Percentiles rank a stretch among this genome's conserved stretches.
Conservation (phyloP, 2,888 invertebrate genomes). For the Anoplius nigerrimus region DNA sequence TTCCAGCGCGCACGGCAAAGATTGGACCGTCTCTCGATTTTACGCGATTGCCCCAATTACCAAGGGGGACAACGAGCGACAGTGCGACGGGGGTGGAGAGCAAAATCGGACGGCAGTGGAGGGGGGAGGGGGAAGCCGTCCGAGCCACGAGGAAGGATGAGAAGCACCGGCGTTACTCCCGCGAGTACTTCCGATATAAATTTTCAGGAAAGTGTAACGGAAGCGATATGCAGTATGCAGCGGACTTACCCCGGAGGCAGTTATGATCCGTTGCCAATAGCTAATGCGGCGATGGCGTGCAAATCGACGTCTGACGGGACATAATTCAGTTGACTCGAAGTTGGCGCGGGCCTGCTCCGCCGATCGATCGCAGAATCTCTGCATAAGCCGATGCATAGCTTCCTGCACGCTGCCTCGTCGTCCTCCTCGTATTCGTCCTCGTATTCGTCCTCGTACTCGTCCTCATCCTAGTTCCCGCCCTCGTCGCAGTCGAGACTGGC, state of each 20-base stretch:
- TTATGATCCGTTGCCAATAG: constrained; percentile 68
- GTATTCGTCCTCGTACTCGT: no score
- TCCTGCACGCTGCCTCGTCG: not conserved
- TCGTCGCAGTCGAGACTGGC: not conserved
- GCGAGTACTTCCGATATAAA: constrained; percentile 53
- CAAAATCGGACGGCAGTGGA: constrained; percentile 1
- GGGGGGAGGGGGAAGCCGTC: not conserved
- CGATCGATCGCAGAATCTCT: constrained; percentile 61
- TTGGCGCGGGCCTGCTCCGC: constrained; percentile 51
- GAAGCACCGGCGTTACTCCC: not conserved
- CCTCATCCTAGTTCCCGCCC: no score
- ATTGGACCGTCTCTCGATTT: constrained; percentile 53
- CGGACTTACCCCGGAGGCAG: constrained; percentile 60
- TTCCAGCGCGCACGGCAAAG: constrained; percentile 24
- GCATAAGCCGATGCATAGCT: constrained; percentile 35
- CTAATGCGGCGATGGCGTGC: constrained; percentile 66
- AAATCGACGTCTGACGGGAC: constrained; percentile 63
- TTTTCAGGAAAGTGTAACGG: constrained; percentile 63
- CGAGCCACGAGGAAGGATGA: not conserved
- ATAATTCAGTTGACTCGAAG: constrained; percentile 65
- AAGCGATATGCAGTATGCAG: constrained; percentile 64
- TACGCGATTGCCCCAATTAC: constrained; percentile 52
- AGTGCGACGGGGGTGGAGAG: no score
- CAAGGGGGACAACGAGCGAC: constrained; percentile 24
- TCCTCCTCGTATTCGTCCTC: no score